Evolutionary conservation across 2,888 invertebrate species (phyloP), one percentile per base, ranked within the genome.

Genomic region (Venusia cambrica): DNA sequence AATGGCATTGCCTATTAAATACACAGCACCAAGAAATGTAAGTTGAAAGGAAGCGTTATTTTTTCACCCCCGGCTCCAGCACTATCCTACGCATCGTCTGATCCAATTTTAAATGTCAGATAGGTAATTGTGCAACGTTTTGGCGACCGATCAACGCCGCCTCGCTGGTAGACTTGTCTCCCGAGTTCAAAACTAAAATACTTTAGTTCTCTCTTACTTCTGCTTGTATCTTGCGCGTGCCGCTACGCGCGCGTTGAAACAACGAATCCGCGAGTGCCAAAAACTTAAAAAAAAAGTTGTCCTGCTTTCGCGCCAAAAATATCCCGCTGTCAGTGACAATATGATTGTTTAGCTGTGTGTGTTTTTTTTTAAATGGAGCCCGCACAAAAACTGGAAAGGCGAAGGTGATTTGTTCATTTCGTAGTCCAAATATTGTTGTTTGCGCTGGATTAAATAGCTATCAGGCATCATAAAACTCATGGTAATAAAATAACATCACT

Each of bases 101-200:
- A 73, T 81, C 84, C 81, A 78, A 83, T 85, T 87, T 87, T 83
- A 84, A 85, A 85, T 87, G 84, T 85, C 85, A 85, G 79, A 77
- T 77, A 79, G 81, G 79, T 83, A 83, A 84, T 85, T 85, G 84
- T 84, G 84, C 73, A 84, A 83, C 73, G 50, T 62, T 59, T 73
- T 80, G 84, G 83, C 84, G 72, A 65, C 67, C 57, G 62, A 67
- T 80, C 81, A 80, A 78, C 72, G 62, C 57, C 50, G 56, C 41
- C 47, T 49, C 52, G 34, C 42, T 38, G 55, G 62, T 46, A 66
- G 68, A 68, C 67, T 57, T 71, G 73, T 72, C 73, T 71, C 66
- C 56, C 53, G 47, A 38, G 38, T 36, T 39, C 41, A 36, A 36
- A 42, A 41, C 45, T 48, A 57, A 65, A 71, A 68, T 68, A 73